Percentiles rank a stretch among this genome's conserved stretches.
Evolutionary conservation across 2,797 vertebrate species (phyloP).

Genomic region (Mallotus villosus): DNA sequence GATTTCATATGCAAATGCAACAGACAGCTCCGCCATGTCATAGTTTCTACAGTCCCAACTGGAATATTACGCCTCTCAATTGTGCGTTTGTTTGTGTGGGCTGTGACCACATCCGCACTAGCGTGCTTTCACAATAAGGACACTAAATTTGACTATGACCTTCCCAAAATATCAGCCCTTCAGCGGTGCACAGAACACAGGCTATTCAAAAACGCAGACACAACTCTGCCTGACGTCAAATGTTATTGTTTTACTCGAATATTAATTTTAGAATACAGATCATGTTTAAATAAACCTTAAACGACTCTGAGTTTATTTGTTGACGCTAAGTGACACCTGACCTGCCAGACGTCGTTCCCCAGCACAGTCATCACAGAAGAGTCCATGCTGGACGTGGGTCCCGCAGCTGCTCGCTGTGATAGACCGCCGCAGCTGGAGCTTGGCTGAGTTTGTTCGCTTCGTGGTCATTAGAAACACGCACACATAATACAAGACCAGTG

Average conservation of each 20-base stretch:
- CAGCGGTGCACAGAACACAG: neutral
- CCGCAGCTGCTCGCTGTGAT: slow-evolving; percentile 78
- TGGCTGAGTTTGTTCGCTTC: slow-evolving; percentile 67
- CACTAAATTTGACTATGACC: slow-evolving; percentile 31
- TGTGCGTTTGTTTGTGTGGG: neutral
- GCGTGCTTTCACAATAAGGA: neutral
- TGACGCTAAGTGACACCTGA: slow-evolving; percentile 68
- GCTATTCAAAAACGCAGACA: neutral
- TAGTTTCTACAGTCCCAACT: no score
- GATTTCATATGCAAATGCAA: neutral
- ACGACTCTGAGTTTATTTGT: no score
- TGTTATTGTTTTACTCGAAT: slow-evolving; percentile 33
- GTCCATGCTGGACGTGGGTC: slow-evolving; percentile 89
- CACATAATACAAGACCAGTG: slow-evolving; percentile 31
- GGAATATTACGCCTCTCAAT: no score
- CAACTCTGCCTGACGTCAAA: neutral
- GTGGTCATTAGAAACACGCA: slow-evolving; percentile 66
- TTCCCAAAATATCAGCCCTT: slow-evolving; percentile 27
- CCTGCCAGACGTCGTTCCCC: slow-evolving; percentile 88
- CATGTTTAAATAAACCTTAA: neutral
- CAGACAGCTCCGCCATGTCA: neutral
- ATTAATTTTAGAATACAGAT: neutral
- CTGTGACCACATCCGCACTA: no score
- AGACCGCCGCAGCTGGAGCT: slow-evolving; percentile 79
- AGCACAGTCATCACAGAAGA: slow-evolving; percentile 87